Percentiles rank a stretch among this genome's conserved stretches.
phyloP scores from a whole-genome alignment of 2,888 invertebrate genomes.

The Caenorhabditis plicata region DNA sequence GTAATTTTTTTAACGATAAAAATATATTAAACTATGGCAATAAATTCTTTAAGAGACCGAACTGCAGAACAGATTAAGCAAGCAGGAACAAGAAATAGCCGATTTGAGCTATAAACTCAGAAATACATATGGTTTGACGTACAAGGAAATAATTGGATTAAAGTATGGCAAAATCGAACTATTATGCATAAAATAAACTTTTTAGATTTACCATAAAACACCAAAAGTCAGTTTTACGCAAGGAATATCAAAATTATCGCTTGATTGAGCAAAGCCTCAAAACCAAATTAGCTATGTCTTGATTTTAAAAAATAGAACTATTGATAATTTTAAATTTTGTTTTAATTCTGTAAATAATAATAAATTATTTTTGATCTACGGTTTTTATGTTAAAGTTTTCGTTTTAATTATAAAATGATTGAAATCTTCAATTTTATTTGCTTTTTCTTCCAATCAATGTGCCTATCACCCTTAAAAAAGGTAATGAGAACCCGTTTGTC shows the following conservation, averaged over 20 bases:
- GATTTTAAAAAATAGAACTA: too few species aligned
- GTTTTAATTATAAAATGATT: too few species aligned
- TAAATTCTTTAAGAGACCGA: constrained; percentile 15
- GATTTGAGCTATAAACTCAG: constrained; percentile 1
- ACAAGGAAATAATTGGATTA: constrained; percentile 24
- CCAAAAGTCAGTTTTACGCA: constrained; percentile 18
- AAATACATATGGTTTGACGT: constrained; percentile 11
- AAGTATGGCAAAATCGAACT: too few species aligned
- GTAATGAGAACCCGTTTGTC: too few species aligned
- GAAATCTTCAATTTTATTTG: too few species aligned
- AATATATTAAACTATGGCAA: neutral
- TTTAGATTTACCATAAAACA: constrained; percentile 3
- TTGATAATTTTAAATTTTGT: too few species aligned
- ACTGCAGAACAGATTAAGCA: constrained; percentile 5
- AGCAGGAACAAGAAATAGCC: neutral
- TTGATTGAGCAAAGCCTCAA: constrained; percentile 20
- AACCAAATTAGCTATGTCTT: constrained; percentile 12
- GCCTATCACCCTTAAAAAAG: too few species aligned
- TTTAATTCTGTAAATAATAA: too few species aligned
- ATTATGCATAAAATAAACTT: too few species aligned
- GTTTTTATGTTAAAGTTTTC: too few species aligned
- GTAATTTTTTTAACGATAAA: constrained; percentile 6
- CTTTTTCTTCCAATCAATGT: too few species aligned
- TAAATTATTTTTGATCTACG: too few species aligned
- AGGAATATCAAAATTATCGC: constrained; percentile 20